Conservation (phyloP, 35 echinoderm and acorn worm genomes). For the Apostichopus japonicus region DNA sequence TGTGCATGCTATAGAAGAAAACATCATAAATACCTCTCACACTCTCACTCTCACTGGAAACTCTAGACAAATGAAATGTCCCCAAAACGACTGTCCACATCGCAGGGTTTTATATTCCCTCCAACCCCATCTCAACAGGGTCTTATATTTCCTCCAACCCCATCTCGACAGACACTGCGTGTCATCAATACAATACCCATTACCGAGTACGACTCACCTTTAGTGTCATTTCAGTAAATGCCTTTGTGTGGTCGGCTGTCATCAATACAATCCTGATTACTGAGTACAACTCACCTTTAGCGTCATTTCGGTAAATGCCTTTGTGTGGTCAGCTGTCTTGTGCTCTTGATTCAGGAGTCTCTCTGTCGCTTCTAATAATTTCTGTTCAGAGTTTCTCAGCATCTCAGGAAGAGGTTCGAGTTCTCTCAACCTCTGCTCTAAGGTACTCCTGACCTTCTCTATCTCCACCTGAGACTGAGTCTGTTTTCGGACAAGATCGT, state of each 20-base stretch:
- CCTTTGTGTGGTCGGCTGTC: constrained; percentile 71
- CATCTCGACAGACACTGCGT: no score
- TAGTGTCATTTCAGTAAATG: constrained; percentile 78
- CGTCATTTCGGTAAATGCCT: constrained; percentile 78
- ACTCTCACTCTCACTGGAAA: no score
- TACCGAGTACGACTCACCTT: constrained; percentile 61
- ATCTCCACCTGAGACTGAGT: constrained; percentile 75
- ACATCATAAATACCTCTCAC: no score
- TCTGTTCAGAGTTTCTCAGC: constrained; percentile 81
- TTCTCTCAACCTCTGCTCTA: constrained; percentile 86
- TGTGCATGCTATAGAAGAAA: no score
- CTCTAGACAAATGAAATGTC: no score
- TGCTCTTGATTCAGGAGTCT: constrained; percentile 74
- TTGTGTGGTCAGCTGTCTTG: constrained; percentile 72
- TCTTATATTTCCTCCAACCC: no score
- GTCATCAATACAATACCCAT: no score
- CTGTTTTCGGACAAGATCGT: constrained; percentile 60
- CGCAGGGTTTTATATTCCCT: no score
- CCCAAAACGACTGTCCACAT: no score
- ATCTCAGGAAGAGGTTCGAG: constrained; percentile 92
- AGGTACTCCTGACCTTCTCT: constrained; percentile 70
- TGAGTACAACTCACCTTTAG: constrained; percentile 65
- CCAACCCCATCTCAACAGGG: no score
- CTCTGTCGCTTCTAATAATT: constrained; percentile 84
- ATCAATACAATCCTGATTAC: no score